Conservation (phyloP, 1,140 invertebrate species). For the Drosophila willistoni region DNA sequence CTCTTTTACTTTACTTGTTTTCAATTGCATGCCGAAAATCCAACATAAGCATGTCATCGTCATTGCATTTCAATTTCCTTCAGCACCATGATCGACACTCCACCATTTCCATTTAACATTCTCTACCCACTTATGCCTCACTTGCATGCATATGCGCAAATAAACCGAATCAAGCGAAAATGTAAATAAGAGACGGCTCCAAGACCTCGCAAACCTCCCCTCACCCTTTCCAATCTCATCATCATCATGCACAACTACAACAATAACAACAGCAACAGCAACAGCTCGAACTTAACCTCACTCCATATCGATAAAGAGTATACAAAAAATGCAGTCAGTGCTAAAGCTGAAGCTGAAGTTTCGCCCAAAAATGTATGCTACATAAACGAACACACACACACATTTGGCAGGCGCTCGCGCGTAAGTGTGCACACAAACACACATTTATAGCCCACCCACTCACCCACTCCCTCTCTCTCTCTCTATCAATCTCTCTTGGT, state of each 20-base stretch:
- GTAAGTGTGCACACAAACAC: conserved; percentile 22
- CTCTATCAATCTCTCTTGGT: conserved; percentile 13
- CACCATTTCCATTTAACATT: conserved; percentile 13
- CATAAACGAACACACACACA: conserved; percentile 28
- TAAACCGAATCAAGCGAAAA: conserved; percentile 81
- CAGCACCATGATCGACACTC: conserved; percentile 40
- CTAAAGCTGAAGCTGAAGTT: conserved; percentile 6
- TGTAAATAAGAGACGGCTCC: conserved; percentile 74
- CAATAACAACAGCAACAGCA: background rate
- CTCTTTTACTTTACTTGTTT: conserved; percentile 25
- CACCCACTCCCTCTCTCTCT: background rate
- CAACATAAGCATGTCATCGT: conserved; percentile 50
- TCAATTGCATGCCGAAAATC: conserved; percentile 54
- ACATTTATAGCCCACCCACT: background rate
- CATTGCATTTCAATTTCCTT: conserved; percentile 54
- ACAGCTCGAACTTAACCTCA: conserved; percentile 36
- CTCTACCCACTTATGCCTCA: conserved; percentile 2
- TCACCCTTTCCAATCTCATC: background rate
- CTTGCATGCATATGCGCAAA: conserved; percentile 66
- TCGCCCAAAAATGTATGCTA: conserved; percentile 65
- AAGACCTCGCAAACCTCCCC: background rate
- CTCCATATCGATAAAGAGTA: conserved; percentile 60
- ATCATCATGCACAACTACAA: background rate
- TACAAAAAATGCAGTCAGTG: conserved; percentile 66
- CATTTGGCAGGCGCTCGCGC: conserved; percentile 51